phyloP scores from a whole-genome alignment of 2,888 invertebrate genomes.

The Ennomos erosarius region DNA sequence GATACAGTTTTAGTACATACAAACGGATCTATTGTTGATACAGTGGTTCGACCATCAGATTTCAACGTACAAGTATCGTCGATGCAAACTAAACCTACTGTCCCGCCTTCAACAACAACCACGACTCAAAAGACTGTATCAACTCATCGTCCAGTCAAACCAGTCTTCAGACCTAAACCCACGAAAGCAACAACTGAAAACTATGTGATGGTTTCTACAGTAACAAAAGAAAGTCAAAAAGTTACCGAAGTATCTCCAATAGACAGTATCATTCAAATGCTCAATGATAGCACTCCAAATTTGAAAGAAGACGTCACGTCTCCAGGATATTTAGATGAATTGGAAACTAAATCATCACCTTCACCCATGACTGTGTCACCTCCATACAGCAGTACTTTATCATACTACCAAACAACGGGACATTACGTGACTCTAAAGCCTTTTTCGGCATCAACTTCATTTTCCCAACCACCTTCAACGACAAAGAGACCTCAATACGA shows the following conservation, averaged over 20 bases:
- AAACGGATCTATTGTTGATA: conserved; percentile 84
- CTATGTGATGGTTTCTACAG: conserved; percentile 85
- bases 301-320: conserved; percentile 69
- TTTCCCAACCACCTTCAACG: conserved; percentile 47
- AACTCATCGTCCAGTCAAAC: conserved; percentile 78
- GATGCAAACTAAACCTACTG: conserved; percentile 79
- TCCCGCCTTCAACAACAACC: conserved; percentile 60
- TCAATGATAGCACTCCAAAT: conserved; percentile 82
- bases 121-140: conserved; percentile 66
- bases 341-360: conserved; percentile 76
- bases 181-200: conserved; percentile 70
- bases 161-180: conserved; percentile 85
- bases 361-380: conserved; percentile 59
- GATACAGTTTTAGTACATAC: conserved; percentile 87
- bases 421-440: conserved; percentile 78
- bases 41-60: conserved; percentile 80
- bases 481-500: conserved; percentile 55
- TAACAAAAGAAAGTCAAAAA: conserved; percentile 77
- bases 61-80: conserved; percentile 78
- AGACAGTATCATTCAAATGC: conserved; percentile 87
- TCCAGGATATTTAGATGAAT: conserved; percentile 56
- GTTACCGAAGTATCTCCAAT: conserved; percentile 75
- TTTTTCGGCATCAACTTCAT: conserved; percentile 49
- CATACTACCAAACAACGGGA: conserved; percentile 66
- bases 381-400: conserved; percentile 65